Conservation (phyloP, 2,113 vertebrate genomes). For the Eptatretus burgeri region DNA sequence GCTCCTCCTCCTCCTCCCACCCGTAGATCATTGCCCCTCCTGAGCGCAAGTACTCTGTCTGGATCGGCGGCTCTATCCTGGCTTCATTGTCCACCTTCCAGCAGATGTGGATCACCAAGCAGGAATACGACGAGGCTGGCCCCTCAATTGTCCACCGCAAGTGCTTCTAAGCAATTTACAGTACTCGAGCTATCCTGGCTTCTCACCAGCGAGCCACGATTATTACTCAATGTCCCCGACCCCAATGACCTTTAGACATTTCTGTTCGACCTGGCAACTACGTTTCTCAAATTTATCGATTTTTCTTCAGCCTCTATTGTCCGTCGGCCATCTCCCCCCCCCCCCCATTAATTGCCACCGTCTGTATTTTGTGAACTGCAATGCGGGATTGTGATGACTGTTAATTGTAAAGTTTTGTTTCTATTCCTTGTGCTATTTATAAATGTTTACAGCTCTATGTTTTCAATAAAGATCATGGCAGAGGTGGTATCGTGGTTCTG, state of each 20-base stretch:
- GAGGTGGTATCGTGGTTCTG: too few relatives aligned
- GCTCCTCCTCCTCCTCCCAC: conserved; percentile 8
- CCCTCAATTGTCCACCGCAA: conserved; percentile 75
- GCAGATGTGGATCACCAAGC: conserved; percentile 90
- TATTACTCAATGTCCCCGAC: too few relatives aligned
- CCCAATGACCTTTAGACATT: too few relatives aligned
- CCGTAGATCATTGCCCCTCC: conserved; percentile 53
- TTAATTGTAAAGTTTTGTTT: conserved; percentile 4
- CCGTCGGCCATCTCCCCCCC: too few relatives aligned
- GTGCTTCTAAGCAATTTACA: conserved; percentile 32
- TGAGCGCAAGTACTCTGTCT: conserved; percentile 40
- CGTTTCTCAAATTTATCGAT: too few relatives aligned
- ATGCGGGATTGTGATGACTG: neutral
- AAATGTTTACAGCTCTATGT: conserved; percentile 6
- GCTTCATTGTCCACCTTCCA: conserved; percentile 54
- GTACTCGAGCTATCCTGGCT: too few relatives aligned
- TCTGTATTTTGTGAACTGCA: too few relatives aligned
- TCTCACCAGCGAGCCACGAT: too few relatives aligned
- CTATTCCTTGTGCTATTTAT: conserved; percentile 2
- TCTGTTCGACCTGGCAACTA: too few relatives aligned
- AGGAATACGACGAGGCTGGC: conserved; percentile 62
- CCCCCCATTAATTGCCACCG: too few relatives aligned
- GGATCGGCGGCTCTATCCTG: conserved; percentile 39
- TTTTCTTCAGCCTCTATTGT: too few relatives aligned
- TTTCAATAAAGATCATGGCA: conserved; percentile 3